Evolutionary conservation across 2,888 invertebrate genomes (phyloP).

Genomic region (Entomobrya proxima): DNA sequence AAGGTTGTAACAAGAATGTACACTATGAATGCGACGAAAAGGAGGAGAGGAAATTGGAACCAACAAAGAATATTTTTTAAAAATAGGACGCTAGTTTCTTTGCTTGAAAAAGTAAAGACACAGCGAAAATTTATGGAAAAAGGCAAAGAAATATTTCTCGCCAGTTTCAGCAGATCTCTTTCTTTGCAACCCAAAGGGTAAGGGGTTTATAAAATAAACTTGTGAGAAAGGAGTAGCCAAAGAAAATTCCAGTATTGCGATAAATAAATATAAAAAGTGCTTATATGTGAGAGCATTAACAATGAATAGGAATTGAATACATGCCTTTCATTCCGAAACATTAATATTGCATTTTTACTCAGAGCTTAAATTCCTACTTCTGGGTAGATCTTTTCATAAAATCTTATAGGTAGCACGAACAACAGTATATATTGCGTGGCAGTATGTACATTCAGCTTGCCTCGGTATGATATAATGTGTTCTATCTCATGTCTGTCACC

Average conservation of each 20-base stretch:
- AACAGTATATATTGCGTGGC: background rate
- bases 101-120: constrained; percentile 6
- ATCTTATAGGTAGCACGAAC: constrained; percentile 4
- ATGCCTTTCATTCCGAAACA: constrained; percentile 22
- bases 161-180: background rate
- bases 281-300: background rate
- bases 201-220: constrained; percentile 19
- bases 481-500: background rate
- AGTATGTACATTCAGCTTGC: background rate
- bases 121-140: constrained; percentile 44
- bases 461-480: background rate
- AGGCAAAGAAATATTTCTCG: constrained; percentile 43
- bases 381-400: constrained; percentile 9
- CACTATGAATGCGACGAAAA: constrained; percentile 25
- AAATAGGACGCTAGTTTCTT: background rate
- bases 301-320: background rate
- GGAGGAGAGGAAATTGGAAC: constrained; percentile 51
- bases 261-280: background rate
- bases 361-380: constrained; percentile 15
- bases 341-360: constrained; percentile 28
- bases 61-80: constrained; percentile 18
- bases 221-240: background rate
- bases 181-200: background rate
- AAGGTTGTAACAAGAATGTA: background rate
- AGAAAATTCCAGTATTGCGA: background rate